Base-by-base conservation (phyloP, 1,140 invertebrate genomes). In the Alviniconcha marisindica region DNA sequence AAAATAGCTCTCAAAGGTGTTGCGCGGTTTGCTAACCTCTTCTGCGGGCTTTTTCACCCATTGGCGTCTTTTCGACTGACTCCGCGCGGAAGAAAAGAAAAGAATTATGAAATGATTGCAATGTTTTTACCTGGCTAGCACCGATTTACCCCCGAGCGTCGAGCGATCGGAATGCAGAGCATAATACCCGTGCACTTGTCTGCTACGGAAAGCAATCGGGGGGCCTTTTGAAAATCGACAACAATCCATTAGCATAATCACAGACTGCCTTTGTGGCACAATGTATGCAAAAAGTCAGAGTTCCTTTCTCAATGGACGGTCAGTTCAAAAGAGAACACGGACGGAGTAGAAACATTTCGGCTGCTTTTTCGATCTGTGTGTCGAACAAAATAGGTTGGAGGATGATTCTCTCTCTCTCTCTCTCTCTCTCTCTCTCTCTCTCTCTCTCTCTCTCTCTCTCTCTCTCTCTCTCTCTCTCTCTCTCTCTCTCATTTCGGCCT, bases 241-340 rank as follows among this genome's bases (percentile, higher is more conserved):
- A 76, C 73, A 76, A 76, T 51, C 73, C 44, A 76, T 76, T 76
- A 76, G 73, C 73, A 76, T 76, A n/a, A 76, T 76, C 44, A 51
- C 73, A 71, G 69, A 71, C 33, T 36, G 33, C 36, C 69, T 71
- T 71, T 71, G 69, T 71, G 69, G 10, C 33, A n/a, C 10, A 40
- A 33, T 0, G 33, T 24, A 42, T 40, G 36, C 33, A 71, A 40
- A 48, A 48, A 48, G 44, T 48, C 18, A 18, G 44, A 48, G 44
- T 48, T 48, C 7, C 7, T 18, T 48, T 48, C 44, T 48, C 7
- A 48, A 48, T 48, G 44, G 44, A 18, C 44, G 18, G 5, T 48
- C 44, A 48, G 7, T 18, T 48, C 18, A 48, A 48, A 48, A 48
- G 44, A 48, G 7, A 48, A 48, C 44, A 48, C 5, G 18, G 7